Percentiles rank a stretch among this genome's conserved stretches.
These are phyloP conservation scores for Amblyraja radiata DNA, from an alignment of 2,797 vertebrate genomes.

Conservation along the genomic window DNA sequence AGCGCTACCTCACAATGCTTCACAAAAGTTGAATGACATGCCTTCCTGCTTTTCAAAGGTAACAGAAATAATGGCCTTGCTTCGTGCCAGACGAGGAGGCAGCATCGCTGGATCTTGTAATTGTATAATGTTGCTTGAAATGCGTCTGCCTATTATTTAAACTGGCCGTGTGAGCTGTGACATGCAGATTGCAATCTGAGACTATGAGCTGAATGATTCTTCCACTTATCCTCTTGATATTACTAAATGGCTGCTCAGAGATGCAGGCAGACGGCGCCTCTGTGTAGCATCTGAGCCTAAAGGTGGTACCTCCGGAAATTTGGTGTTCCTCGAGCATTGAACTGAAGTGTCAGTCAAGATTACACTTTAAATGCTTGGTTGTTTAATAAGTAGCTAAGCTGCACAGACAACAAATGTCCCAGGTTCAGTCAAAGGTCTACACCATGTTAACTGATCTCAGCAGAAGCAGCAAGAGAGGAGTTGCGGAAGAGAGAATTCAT, in stretches of 20 bases:
- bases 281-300: neutral
- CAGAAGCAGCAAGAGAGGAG: neutral
- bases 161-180: neutral
- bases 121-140: neutral
- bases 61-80: neutral
- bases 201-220: neutral
- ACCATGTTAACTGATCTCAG: neutral
- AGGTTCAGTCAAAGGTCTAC: neutral
- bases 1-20: neutral
- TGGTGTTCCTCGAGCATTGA: neutral
- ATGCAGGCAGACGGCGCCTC: neutral
- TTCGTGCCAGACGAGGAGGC: neutral
- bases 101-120: neutral
- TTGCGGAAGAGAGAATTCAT: neutral
- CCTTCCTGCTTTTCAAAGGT: neutral
- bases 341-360: slow-evolving; percentile 8
- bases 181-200: neutral
- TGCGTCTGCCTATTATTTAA: neutral
- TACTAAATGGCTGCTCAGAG: neutral
- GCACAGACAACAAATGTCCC: neutral
- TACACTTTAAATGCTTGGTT: neutral
- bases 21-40: neutral
- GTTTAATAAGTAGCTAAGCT: neutral
- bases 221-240: neutral
- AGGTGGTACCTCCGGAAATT: neutral